Conservation (phyloP, 1,140 invertebrate genomes). For the Drosophila murphyi region DNA sequence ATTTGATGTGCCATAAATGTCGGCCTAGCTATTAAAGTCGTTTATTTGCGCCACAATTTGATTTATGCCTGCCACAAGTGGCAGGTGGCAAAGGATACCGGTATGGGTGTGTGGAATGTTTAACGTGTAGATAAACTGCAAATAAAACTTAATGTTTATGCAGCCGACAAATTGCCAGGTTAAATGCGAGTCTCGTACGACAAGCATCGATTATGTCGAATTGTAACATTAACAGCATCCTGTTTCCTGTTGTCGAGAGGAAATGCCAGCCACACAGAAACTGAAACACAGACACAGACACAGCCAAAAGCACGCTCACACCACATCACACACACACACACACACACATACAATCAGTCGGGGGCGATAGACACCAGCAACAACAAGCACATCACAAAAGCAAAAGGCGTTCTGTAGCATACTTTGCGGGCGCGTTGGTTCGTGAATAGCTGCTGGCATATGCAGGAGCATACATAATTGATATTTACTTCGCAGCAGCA, state of each 20-base stretch:
- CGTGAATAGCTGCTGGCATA: slow-evolving; percentile 68
- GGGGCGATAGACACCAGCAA: background rate
- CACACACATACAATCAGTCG: background rate
- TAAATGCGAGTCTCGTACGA: slow-evolving; percentile 78
- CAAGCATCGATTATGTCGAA: slow-evolving; percentile 82
- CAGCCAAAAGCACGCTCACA: background rate
- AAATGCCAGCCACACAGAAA: slow-evolving; percentile 48
- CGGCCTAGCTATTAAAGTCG: slow-evolving; percentile 32
- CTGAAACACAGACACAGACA: slow-evolving; percentile 4
- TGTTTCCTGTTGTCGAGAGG: slow-evolving; percentile 72
- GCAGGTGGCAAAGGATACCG: background rate
- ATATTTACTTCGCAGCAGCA: slow-evolving; percentile 64
- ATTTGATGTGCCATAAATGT: slow-evolving; percentile 45
- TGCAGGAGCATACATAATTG: slow-evolving; percentile 72
- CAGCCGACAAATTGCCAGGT: slow-evolving; percentile 78
- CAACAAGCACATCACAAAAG: background rate
- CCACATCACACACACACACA: slow-evolving; percentile 14
- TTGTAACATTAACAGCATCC: slow-evolving; percentile 80
- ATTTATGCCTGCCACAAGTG: slow-evolving; percentile 46
- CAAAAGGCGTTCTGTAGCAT: slow-evolving; percentile 56
- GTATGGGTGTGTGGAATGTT: background rate
- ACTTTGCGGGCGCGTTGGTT: slow-evolving; percentile 76
- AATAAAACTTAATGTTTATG: slow-evolving; percentile 78
- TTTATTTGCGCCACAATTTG: slow-evolving; percentile 35
- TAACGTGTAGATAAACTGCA: slow-evolving; percentile 65